Evolutionary conservation across 2,797 vertebrate genomes (phyloP).

Genomic region (Pipistrellus nathusii): DNA sequence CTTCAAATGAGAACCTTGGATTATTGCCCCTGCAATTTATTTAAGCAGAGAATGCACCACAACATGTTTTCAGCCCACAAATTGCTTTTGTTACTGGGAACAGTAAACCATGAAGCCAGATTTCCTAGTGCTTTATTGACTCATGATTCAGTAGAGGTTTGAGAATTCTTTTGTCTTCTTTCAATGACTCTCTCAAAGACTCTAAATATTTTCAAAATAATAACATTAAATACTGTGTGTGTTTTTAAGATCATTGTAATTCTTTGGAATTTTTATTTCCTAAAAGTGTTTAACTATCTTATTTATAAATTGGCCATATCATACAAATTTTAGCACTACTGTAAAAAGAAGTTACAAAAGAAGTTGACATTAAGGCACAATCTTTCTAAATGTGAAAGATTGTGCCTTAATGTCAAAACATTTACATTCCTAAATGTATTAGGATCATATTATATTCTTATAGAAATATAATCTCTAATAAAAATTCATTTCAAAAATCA

Average conservation of each 20-base stretch:
- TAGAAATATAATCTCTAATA: not conserved
- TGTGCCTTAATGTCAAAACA: not conserved
- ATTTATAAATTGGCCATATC: not conserved
- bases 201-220: conserved; percentile 58
- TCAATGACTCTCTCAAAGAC: conserved; percentile 34
- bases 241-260: not conserved
- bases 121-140: conserved; percentile 62
- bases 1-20: conserved; percentile 64
- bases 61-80: conserved; percentile 35
- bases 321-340: not conserved
- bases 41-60: conserved; percentile 30
- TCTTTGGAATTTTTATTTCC: conserved; percentile 3
- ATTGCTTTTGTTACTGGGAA: conserved; percentile 65
- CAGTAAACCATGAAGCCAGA: conserved; percentile 29
- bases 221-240: not conserved
- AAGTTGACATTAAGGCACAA: too few relatives aligned
- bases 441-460: not conserved
- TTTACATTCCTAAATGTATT: not conserved
- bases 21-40: conserved; percentile 66
- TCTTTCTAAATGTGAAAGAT: not conserved
- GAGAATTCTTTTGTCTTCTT: conserved; percentile 52
- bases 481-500: not conserved
- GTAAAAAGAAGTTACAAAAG: not conserved
- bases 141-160: not conserved
- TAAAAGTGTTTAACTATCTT: not conserved